Base-by-base conservation (phyloP, 1,140 invertebrate genomes). In the Dufourea novaeangliae region DNA sequence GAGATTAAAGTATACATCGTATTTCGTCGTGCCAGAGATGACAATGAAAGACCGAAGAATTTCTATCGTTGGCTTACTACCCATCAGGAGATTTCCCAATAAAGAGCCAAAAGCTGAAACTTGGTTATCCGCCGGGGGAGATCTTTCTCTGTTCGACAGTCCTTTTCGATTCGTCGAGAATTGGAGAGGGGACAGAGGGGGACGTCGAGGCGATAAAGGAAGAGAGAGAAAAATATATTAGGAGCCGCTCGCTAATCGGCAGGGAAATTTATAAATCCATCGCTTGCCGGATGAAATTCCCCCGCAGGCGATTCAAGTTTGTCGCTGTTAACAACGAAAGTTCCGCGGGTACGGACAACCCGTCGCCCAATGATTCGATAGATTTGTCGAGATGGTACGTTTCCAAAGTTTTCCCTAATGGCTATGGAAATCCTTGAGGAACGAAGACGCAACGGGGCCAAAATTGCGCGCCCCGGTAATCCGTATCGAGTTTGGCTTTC, bases 1-100 rank as follows among this genome's bases (percentile, higher is more conserved):
- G 66, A 54, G 66, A 68, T 68, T 68, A 54, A 54, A 68, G 66
- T 54, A 68, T 52, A 54, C 66, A 54, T 34, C 66, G 34, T 22
- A 7, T 25, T 54, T 54, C 66, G 20, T 14, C 32, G 29, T 34
- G n/a, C 50, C 32, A 4, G 32, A 12, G 66, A 68, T 68, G 54
- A 68, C 66, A 68, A 68, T 68, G 66, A 50, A 34, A 29, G 46
- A 37, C 46, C 7, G 66, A 39, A 69, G 22, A 54, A 56, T 69
- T 56, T 39, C 67, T 56, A 61, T 61, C 57, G 57, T 37, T 61
- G 32, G 32, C 57, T 34, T 32, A 12, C 57, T 34, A 61, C 29
- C 32, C 29, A 61, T 37, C 56, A 59, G 56, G 25, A 32, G 56
- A 59, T 61, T 34, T 37, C 29, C 37, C 32, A 61, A 61, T 61